Evolutionary conservation across 2,888 invertebrate genomes (phyloP), one percentile per base, ranked within the genome.

Genomic region (Pilophorus perplexus): DNA sequence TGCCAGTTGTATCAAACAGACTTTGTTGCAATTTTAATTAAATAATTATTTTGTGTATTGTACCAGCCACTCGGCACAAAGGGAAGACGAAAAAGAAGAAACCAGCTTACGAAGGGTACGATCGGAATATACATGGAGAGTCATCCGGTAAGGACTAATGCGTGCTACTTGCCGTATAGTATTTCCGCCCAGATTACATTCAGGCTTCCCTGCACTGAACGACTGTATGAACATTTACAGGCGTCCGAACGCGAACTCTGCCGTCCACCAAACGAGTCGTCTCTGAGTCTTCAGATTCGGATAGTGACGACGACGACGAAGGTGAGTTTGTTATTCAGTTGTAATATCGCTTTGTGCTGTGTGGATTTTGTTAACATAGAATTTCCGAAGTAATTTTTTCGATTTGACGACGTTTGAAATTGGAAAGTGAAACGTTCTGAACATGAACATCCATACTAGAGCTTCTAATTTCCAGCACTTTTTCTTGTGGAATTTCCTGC

Each of bases 51-150:
- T 42, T 42, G 8, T 4, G 2, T 42, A 3, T 42, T 42, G 10
- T 12, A 14, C 18, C 44, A 46, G 46, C 46, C 27, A 28, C 52
- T 16, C 52, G 28, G 28, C 52, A 52, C 16, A 52, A 12, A 6
- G 52, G 14, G 16, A n/a, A n/a, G n/a, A n/a, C n/a, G n/a, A 1
- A 18, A 18, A 52, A 52, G 28, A 52, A 52, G 18, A 52, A 52
- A 16, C 52, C 52, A 14, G 52, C 52, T 2, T 3, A 16, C 28
- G 52, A 52, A 27, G 27, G 5, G n/a, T 52, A 52, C 16, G 52
- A 52, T 25, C 25, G 28, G 52, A 52, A 28, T 16, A 8, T 52
- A 8, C 52, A 52, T 28, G 52, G 52, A 14, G 52, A 52, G 16
- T 52, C 28, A 2, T 52, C 52, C 0, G 52, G 52, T 52, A 10